Evolutionary conservation across 2,797 vertebrate species (phyloP).

Genomic region (Sebastes vulpes): DNA sequence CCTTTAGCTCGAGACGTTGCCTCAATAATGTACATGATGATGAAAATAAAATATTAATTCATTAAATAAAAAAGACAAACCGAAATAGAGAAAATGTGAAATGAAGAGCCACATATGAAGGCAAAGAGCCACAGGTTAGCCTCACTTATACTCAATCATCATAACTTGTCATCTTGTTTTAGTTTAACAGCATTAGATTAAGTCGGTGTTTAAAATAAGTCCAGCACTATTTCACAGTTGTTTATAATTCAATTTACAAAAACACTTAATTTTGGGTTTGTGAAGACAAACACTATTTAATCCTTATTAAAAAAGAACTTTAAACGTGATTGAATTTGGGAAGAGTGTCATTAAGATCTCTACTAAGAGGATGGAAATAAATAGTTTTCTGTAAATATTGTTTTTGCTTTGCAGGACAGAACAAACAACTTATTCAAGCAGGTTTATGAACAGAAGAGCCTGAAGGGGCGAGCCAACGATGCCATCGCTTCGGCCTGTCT

Average conservation of each 20-base stretch:
- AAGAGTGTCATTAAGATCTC: neutral
- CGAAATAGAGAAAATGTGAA: neutral
- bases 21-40: neutral
- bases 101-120: neutral
- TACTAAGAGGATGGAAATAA: neutral
- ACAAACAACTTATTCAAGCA: constrained; percentile 99
- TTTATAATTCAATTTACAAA: neutral
- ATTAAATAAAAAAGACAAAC: neutral
- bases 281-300: neutral
- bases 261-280: neutral
- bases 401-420: constrained; percentile 89
- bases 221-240: neutral
- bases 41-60: neutral
- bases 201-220: neutral
- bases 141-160: neutral
- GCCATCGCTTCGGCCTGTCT: constrained; percentile 98
- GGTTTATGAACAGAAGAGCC: constrained; percentile 99
- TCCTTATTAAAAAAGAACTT: neutral
- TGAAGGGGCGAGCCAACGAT: constrained; percentile 98
- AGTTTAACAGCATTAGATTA: neutral
- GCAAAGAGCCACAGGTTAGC: neutral
- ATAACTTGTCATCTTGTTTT: neutral
- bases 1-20: neutral
- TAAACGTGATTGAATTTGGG: neutral
- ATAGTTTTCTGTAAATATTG: neutral